phyloP scores from a whole-genome alignment of 2,113 vertebrate species.

The Protomyctophum bolini region DNA sequence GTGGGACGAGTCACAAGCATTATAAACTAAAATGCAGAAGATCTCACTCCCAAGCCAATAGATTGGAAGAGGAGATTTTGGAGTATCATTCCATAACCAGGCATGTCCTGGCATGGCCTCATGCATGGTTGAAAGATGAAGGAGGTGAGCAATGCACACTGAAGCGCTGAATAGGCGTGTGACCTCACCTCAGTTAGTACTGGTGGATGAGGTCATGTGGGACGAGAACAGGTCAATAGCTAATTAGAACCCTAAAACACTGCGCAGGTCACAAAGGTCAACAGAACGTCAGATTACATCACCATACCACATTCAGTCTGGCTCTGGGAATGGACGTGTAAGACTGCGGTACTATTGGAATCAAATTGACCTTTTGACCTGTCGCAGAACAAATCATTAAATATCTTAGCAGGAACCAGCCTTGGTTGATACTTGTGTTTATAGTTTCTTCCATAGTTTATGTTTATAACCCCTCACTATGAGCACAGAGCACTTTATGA shows the following conservation, averaged over 20 bases:
- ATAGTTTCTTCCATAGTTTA: no score
- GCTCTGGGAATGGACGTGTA: slow-evolving; percentile 33
- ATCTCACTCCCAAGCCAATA: no score
- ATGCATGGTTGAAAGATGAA: not conserved
- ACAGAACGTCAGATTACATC: slow-evolving; percentile 50
- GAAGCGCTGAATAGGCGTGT: slow-evolving; percentile 48
- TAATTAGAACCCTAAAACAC: slow-evolving; percentile 73
- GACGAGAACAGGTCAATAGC: slow-evolving; percentile 63
- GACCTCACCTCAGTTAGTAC: slow-evolving; percentile 52
- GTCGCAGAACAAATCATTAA: slow-evolving; percentile 44
- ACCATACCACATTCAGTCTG: slow-evolving; percentile 29
- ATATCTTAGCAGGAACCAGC: no score
- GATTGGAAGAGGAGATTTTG: no score
- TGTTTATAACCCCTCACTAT: no score
- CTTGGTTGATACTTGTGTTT: no score
- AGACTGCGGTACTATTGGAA: not conserved
- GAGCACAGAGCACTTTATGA: no score
- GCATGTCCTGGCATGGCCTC: no score
- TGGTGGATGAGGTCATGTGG: slow-evolving; percentile 51
- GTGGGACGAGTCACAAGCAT: no score
- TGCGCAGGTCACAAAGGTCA: slow-evolving; percentile 59
- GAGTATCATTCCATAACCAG: no score
- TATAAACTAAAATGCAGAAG: no score
- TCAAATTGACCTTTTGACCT: slow-evolving; percentile 58
- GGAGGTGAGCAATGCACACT: slow-evolving; percentile 28